Evolutionary conservation across 2,797 vertebrate genomes (phyloP), one percentile per base, ranked within the genome.

Genomic region (Xerus rutilus): DNA sequence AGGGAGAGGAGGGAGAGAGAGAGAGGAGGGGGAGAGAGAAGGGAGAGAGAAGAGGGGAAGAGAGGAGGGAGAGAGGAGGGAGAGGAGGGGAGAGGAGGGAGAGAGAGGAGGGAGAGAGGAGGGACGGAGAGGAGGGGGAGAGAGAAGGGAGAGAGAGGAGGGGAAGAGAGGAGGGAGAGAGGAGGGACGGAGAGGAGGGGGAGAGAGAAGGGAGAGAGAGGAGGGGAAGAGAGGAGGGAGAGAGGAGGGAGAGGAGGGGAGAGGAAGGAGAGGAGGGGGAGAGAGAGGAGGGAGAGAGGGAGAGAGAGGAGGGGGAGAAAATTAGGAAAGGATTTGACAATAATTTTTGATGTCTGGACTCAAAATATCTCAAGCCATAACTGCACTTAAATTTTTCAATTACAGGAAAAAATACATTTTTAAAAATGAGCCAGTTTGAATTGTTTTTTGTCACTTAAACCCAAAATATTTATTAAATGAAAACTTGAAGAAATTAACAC

Each of bases 401-500:
- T 59, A 57, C 2, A 43, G 52, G 49, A 70, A 77, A 91, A 94
- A 86, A 73, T 30, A 43, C 2, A 43, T 74, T 76, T 52, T 52
- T 52, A 76, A 91, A 87, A 79, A 49, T 39, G 21, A 67, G 57
- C 28, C 43, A 43, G 1, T 72, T 82, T 30, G 32, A 52, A 1
- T 79, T 86, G 39, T 5, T 82, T 94, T 92, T 23, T 89, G 1
- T 87, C 47, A 59, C 62, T 90, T 77, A 25, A 70, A 69, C 0
- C 30, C 7, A 15, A 54, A 45, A 77, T 84, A 78, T 85, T 89
- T 88, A 25, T 57, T 92, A 49, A 86, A 92, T 45, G 35, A 69
- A 72, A 85, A 76, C 43, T 70, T 87, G 20, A 62, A 57, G 57
- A 17, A 94, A 59, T 89, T 84, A 70, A 28, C 76, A 93, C 45